Evolutionary conservation across 1,140 invertebrate species (phyloP).

Genomic region (Zaprionus davidi): DNA sequence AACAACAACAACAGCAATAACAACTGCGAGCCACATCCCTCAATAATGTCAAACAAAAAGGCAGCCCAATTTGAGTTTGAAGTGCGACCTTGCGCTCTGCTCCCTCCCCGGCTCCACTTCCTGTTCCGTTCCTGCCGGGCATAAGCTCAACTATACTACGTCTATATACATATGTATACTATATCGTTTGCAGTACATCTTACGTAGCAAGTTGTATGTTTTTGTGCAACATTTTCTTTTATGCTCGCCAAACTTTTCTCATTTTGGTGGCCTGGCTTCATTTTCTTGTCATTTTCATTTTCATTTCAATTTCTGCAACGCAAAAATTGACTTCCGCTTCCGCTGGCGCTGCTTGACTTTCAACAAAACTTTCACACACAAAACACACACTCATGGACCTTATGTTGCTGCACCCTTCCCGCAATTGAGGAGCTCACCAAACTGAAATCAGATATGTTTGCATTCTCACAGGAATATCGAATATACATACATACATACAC

Average conservation of each 20-base stretch:
- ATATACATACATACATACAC: background rate
- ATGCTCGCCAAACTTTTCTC: constrained; percentile 52
- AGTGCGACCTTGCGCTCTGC: constrained; percentile 57
- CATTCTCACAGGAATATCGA: background rate
- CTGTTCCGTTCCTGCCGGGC: background rate
- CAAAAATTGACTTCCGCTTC: constrained; percentile 70
- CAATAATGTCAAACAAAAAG: constrained; percentile 74
- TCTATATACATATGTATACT: constrained; percentile 14
- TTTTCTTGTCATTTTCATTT: constrained; percentile 57
- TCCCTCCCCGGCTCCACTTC: constrained; percentile 4
- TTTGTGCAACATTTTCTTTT: constrained; percentile 72
- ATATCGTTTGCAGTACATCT: constrained; percentile 5
- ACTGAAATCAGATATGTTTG: background rate
- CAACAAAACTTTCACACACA: constrained; percentile 43
- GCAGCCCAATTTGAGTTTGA: constrained; percentile 70
- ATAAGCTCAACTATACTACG: constrained; percentile 26
- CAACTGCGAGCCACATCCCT: constrained; percentile 49
- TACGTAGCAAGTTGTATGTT: constrained; percentile 38
- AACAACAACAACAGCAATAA: constrained; percentile 15
- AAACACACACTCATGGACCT: background rate
- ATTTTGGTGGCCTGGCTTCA: constrained; percentile 15
- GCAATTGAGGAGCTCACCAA: background rate
- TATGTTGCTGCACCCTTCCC: background rate
- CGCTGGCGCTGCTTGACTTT: constrained; percentile 57
- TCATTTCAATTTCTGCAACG: constrained; percentile 70